Evolutionary conservation across 1,140 invertebrate genomes (phyloP).

Genomic region (Drosophila novamexicana): DNA sequence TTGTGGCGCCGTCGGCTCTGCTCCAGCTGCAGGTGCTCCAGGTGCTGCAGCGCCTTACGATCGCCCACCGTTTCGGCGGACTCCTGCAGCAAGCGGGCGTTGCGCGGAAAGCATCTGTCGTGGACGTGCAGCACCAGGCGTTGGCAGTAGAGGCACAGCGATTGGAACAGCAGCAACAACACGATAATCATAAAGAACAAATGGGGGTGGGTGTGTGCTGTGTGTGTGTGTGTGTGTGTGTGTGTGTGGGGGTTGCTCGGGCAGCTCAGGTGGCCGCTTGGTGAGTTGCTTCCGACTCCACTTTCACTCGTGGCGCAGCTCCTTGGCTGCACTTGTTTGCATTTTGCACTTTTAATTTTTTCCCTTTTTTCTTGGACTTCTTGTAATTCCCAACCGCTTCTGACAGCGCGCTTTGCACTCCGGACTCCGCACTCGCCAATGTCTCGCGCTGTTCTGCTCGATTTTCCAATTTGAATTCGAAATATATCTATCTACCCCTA

Average conservation of each 20-base stretch:
- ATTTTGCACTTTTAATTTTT: neutral
- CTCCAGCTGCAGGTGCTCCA: conserved; percentile 66
- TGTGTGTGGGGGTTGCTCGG: conserved; percentile 10
- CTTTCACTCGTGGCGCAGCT: neutral
- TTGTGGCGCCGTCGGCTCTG: conserved; percentile 63
- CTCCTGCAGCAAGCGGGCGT: conserved; percentile 77
- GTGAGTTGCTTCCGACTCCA: conserved; percentile 9
- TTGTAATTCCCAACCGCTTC: conserved; percentile 45
- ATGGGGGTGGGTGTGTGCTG: neutral
- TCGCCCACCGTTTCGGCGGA: conserved; percentile 77
- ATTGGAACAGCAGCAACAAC: conserved; percentile 82
- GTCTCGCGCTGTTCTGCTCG: conserved; percentile 51
- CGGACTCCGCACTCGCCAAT: conserved; percentile 56
- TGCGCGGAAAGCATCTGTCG: conserved; percentile 81
- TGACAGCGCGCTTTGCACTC: conserved; percentile 27
- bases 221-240: neutral
- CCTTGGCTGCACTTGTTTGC: neutral
- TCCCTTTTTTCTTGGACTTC: conserved; percentile 28
- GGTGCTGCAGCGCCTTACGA: conserved; percentile 70
- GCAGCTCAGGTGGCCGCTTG: neutral
- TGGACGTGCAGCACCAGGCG: conserved; percentile 79
- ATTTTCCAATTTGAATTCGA: conserved; percentile 69
- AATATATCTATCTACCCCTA: conserved; percentile 71
- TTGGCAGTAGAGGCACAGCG: conserved; percentile 83
- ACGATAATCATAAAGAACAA: conserved; percentile 82